Conservation (phyloP, 2,888 invertebrate species). For the Epirrita christyi region DNA sequence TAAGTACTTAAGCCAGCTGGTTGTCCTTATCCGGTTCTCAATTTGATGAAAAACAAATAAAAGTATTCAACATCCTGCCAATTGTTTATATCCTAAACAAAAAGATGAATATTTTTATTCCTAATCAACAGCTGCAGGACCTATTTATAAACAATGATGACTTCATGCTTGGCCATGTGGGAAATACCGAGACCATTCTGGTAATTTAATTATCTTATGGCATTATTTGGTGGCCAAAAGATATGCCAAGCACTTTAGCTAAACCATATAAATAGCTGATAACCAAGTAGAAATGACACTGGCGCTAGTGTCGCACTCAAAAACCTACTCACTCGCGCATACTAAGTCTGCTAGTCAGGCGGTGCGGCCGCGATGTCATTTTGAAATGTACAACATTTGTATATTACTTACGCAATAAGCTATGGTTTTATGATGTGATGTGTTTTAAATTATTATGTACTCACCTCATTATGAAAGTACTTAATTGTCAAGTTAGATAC, state of each 20-base stretch:
- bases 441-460: too few relatives aligned
- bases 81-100: conserved; percentile 8
- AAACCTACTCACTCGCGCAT: too few relatives aligned
- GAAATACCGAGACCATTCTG: conserved; percentile 3
- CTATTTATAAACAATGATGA: conserved; percentile 1
- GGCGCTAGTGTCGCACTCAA: too few relatives aligned
- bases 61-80: conserved; percentile 13
- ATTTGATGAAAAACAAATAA: conserved; percentile 13
- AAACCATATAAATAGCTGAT: too few relatives aligned
- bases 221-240: conserved; percentile 21
- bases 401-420: too few relatives aligned
- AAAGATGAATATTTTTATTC: conserved; percentile 4
- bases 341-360: too few relatives aligned
- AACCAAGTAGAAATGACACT: too few relatives aligned
- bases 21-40: conserved; percentile 2
- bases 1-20: conserved; percentile 13
- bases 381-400: too few relatives aligned
- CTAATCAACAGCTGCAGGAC: conserved; percentile 13
- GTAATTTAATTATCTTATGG: conserved; percentile 25
- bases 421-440: too few relatives aligned
- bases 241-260: neutral
- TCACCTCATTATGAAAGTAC: too few relatives aligned
- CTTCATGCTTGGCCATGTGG: conserved; percentile 8
- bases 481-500: too few relatives aligned
- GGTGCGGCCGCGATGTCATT: too few relatives aligned